These are phyloP conservation scores for Ischnura elegans DNA, from an alignment of 2,888 invertebrate species.

Conservation along the genomic window DNA sequence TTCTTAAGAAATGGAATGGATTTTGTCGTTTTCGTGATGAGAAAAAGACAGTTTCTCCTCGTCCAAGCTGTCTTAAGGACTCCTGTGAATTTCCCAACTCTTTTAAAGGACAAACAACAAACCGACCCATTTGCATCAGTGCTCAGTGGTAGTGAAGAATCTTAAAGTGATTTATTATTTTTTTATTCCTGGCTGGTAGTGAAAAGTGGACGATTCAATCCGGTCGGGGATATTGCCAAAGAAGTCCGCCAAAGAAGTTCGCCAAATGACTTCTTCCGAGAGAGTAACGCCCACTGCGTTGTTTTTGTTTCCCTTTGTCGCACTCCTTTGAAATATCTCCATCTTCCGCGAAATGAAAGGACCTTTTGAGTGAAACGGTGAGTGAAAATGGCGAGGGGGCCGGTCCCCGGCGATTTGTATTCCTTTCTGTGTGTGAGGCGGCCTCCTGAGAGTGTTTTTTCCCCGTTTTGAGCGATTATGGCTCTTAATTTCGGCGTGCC, in stretches of 20 bases:
- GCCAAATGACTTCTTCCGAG: background rate
- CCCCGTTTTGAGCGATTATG: constrained; percentile 33
- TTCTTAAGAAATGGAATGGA: background rate
- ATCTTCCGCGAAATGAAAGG: constrained; percentile 28
- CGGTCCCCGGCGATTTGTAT: constrained; percentile 34
- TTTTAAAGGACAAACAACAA: background rate
- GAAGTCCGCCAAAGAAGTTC: constrained; percentile 15
- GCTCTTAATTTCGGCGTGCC: constrained; percentile 33
- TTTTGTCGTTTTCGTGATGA: background rate
- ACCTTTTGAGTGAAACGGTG: background rate
- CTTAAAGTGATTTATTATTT: background rate
- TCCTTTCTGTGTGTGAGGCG: background rate
- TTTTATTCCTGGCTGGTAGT: constrained; percentile 25
- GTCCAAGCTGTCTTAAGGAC: background rate
- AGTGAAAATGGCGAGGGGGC: background rate
- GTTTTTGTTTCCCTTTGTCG: background rate
- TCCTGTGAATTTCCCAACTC: background rate
- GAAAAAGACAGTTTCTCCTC: background rate
- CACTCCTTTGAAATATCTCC: background rate
- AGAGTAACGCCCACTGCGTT: background rate
- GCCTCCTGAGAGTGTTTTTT: constrained; percentile 48
- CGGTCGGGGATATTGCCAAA: background rate
- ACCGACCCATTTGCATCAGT: background rate
- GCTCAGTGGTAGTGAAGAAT: background rate
- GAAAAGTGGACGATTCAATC: constrained; percentile 16